Evolutionary conservation across 2,888 invertebrate genomes (phyloP).

Genomic region (Griposia aprilina): DNA sequence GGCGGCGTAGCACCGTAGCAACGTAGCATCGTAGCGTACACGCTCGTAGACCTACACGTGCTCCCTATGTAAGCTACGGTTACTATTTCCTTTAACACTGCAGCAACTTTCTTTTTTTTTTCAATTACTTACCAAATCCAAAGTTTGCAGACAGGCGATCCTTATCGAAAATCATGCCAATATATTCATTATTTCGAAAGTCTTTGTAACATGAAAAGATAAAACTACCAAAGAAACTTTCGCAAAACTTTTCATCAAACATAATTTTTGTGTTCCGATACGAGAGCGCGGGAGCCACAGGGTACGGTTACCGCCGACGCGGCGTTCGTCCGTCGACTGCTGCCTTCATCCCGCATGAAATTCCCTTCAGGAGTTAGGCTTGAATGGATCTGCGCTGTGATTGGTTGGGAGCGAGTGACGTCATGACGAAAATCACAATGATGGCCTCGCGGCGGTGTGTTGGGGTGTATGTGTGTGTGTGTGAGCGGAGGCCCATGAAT

Average conservation of each 20-base stretch:
- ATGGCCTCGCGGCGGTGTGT: conserved; percentile 80
- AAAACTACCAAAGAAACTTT: conserved; percentile 35
- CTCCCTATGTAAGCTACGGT: conserved; percentile 53
- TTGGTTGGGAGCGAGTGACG: conserved; percentile 92
- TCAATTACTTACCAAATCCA: conserved; percentile 60
- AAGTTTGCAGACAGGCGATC: conserved; percentile 31
- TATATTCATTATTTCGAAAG: conserved; percentile 39
- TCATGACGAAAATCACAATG: conserved; percentile 92
- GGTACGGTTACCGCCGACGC: conserved; percentile 71
- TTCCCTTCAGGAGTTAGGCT: conserved; percentile 91
- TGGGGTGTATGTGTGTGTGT: conserved; percentile 75
- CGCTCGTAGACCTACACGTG: conserved; percentile 81
- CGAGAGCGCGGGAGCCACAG: conserved; percentile 51
- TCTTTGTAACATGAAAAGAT: conserved; percentile 24
- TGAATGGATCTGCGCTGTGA: conserved; percentile 92
- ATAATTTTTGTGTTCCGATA: conserved; percentile 51
- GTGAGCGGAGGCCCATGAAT: conserved; percentile 80
- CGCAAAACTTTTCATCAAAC: conserved; percentile 46
- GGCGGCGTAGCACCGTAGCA: conserved; percentile 84
- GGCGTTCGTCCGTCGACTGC: conserved; percentile 86
- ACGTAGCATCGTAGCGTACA: conserved; percentile 82
- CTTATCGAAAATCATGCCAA: conserved; percentile 57
- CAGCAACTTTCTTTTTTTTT: conserved; percentile 33
- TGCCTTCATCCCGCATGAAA: conserved; percentile 88
- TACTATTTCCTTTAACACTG: conserved; percentile 4